Evolutionary conservation across 2,797 vertebrate species (phyloP).

Genomic region (Muraenolepis orangiensis): DNA sequence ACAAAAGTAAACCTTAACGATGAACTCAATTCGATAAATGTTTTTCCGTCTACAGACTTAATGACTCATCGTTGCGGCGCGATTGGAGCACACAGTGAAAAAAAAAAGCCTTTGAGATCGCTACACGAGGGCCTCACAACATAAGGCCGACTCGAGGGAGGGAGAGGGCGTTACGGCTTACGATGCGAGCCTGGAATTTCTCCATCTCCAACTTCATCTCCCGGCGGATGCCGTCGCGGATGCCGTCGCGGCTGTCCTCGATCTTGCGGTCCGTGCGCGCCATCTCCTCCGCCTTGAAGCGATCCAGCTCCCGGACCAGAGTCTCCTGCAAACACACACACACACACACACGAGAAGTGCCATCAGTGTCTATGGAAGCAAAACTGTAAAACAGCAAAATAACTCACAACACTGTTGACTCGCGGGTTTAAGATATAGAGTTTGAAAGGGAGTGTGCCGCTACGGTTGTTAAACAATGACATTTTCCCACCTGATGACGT

Average conservation of each 20-base stretch:
- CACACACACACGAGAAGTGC: no score
- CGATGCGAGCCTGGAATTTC: constrained; percentile 72
- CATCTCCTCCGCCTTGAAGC: constrained; percentile 87
- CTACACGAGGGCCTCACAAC: no score
- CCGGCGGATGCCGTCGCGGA: no score
- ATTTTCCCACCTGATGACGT: neutral
- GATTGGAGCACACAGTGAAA: no score
- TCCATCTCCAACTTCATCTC: constrained; percentile 83
- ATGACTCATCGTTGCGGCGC: no score
- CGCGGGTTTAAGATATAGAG: neutral
- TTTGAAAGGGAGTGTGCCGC: neutral
- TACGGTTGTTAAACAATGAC: neutral
- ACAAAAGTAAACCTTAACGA: no score
- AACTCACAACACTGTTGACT: no score
- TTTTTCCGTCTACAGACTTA: no score
- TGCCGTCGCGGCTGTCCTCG: constrained; percentile 86
- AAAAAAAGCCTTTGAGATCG: no score
- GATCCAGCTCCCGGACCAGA: constrained; percentile 79
- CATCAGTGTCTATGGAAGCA: neutral
- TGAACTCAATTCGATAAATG: no score
- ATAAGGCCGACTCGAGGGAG: no score
- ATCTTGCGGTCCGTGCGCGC: constrained; percentile 80
- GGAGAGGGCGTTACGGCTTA: no score
- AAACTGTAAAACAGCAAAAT: neutral
- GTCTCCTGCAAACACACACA: constrained; percentile 62